Conservation (phyloP, 2,888 invertebrate species). For the Junonia oenone region DNA sequence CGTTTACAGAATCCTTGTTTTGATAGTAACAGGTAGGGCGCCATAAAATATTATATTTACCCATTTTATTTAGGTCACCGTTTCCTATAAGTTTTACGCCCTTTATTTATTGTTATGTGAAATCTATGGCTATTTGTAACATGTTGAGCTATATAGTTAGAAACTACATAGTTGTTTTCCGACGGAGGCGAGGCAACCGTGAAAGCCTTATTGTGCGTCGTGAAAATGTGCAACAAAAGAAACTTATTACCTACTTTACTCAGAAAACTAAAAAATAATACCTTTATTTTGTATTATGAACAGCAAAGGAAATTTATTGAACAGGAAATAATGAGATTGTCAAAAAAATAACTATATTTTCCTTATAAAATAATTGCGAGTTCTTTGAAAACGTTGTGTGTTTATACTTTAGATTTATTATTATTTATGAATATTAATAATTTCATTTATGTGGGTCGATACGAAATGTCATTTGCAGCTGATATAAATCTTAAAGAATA, state of each 20-base stretch:
- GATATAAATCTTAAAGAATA: background rate
- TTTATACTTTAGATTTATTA: no score
- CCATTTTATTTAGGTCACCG: conserved; percentile 24
- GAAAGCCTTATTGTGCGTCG: conserved; percentile 14
- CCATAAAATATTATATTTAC: conserved; percentile 33
- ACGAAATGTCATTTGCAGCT: background rate
- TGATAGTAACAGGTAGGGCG: conserved; percentile 33
- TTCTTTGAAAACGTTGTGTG: no score
- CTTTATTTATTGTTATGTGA: conserved; percentile 22
- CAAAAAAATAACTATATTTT: background rate
- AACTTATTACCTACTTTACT: background rate
- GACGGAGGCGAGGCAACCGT: conserved; percentile 6
- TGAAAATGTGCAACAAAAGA: conserved; percentile 3
- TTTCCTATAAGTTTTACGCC: conserved; percentile 23
- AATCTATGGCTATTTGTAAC: conserved; percentile 10
- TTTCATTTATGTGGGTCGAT: background rate
- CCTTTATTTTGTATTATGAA: background rate
- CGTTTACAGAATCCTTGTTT: conserved; percentile 40
- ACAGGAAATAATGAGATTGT: background rate
- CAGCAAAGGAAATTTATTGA: background rate
- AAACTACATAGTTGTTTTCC: conserved; percentile 20
- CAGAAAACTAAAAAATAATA: background rate
- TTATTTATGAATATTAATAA: background rate
- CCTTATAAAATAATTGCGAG: no score
- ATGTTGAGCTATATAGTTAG: conserved; percentile 14